These are phyloP conservation scores for Epinephelus coioides DNA, from an alignment of 2,797 vertebrate species.

Conservation along the genomic window DNA sequence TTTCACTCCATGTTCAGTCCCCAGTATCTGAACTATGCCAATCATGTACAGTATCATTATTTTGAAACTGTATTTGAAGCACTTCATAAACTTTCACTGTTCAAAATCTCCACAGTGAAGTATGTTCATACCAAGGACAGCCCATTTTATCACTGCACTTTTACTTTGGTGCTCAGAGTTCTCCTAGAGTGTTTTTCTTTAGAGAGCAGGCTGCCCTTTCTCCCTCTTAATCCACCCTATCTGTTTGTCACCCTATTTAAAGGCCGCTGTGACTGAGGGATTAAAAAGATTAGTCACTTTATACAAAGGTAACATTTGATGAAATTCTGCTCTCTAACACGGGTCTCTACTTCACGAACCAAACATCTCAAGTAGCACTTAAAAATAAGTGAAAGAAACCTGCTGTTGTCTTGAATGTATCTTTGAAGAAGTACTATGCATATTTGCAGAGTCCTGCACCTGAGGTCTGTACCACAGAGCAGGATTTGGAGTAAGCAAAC, in stretches of 20 bases:
- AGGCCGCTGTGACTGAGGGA: slow-evolving; percentile 80
- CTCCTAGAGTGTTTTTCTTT: slow-evolving; percentile 69
- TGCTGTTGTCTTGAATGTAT: slow-evolving; percentile 11
- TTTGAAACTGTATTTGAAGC: background rate
- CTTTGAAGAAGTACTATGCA: slow-evolving; percentile 24
- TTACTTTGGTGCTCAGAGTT: slow-evolving; percentile 53
- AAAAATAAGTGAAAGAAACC: slow-evolving; percentile 15
- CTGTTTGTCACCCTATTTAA: slow-evolving; percentile 80
- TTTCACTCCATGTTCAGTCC: too few relatives aligned
- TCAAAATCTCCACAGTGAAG: slow-evolving; percentile 16
- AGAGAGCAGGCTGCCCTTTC: slow-evolving; percentile 72
- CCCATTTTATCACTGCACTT: slow-evolving; percentile 32
- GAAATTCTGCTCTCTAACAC: slow-evolving; percentile 77
- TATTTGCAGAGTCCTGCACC: too few relatives aligned
- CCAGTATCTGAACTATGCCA: background rate
- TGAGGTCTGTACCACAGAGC: too few relatives aligned
- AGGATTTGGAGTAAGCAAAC: too few relatives aligned
- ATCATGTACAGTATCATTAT: background rate
- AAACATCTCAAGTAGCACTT: slow-evolving; percentile 57
- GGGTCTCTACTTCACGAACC: slow-evolving; percentile 57
- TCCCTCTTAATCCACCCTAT: slow-evolving; percentile 78
- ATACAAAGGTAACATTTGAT: slow-evolving; percentile 84
- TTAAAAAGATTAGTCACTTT: slow-evolving; percentile 86
- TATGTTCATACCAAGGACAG: slow-evolving; percentile 18
- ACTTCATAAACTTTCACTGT: slow-evolving; percentile 16